A percentile compares a stretch with the other conserved stretches of the same genome.
These are phyloP conservation scores for Aromia moschata DNA, from an alignment of 2,888 invertebrate genomes.

Conservation along the genomic window DNA sequence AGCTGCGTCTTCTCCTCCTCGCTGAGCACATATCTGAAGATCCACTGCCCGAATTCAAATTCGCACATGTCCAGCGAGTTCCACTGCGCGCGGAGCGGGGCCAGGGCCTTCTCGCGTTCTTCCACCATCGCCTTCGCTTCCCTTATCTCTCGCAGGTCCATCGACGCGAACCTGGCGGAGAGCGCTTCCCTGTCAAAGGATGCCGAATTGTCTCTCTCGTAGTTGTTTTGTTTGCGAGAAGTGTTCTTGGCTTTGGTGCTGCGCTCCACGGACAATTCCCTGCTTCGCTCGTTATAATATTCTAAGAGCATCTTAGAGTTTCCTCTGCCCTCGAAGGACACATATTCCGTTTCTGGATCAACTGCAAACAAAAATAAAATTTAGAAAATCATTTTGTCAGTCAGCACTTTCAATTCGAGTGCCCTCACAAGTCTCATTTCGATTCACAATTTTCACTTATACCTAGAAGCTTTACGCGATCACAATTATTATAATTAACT, in stretches of 20 bases:
- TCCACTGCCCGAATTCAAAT: slow-evolving; percentile 69
- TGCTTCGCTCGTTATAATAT: slow-evolving; percentile 52
- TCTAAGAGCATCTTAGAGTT: slow-evolving; percentile 52
- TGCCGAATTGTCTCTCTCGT: slow-evolving; percentile 49
- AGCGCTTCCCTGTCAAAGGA: too few species aligned
- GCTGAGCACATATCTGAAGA: slow-evolving; percentile 73
- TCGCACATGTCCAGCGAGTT: slow-evolving; percentile 64
- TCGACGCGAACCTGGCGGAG: too few species aligned
- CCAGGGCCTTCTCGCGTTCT: slow-evolving; percentile 19
- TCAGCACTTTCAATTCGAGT: too few species aligned
- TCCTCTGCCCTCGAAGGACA: slow-evolving; percentile 50
- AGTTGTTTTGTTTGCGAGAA: slow-evolving; percentile 67
- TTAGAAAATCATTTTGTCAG: too few species aligned
- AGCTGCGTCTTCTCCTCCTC: slow-evolving; percentile 64
- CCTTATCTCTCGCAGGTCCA: neutral
- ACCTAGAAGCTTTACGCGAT: too few species aligned
- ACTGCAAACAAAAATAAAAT: slow-evolving; percentile 58
- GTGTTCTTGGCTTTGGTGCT: slow-evolving; percentile 63
- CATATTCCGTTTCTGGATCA: slow-evolving; percentile 61
- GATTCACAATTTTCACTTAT: too few species aligned
- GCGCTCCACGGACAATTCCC: slow-evolving; percentile 64
- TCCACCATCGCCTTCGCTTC: neutral
- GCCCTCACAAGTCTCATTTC: too few species aligned
- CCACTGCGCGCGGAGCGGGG: slow-evolving; percentile 61
- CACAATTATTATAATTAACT: too few species aligned